These are phyloP conservation scores for Psittacula echo DNA, from an alignment of 2,797 vertebrate species.

Conservation along the genomic window DNA sequence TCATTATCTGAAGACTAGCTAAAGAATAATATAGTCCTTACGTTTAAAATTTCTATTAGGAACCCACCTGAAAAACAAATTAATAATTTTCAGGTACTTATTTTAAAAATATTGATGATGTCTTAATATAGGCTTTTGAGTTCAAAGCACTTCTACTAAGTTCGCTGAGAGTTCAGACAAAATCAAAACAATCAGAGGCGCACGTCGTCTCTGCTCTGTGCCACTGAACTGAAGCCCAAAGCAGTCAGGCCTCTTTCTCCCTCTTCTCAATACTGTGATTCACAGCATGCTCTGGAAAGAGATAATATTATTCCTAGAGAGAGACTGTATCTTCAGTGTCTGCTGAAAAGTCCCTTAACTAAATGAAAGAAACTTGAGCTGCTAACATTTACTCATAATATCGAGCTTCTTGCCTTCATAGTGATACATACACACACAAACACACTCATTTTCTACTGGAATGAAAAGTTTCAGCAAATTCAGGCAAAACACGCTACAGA, in stretches of 20 bases:
- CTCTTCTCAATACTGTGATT: conserved; percentile 26
- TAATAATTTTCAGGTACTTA: neutral
- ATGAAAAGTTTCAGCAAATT: neutral
- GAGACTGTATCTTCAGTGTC: conserved; percentile 7
- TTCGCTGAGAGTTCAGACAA: conserved; percentile 60
- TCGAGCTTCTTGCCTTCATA: neutral
- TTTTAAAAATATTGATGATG: conserved; percentile 15
- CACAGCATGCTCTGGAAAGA: conserved; percentile 43
- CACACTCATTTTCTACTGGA: neutral
- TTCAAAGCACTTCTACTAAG: conserved; percentile 45
- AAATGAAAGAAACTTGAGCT: conserved; percentile 17
- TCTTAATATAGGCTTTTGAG: neutral
- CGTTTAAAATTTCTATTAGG: neutral
- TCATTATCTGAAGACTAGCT: neutral
- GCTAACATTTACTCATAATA: conserved; percentile 24
- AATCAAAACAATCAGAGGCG: conserved; percentile 41
- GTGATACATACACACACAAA: neutral
- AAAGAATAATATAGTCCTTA: neutral
- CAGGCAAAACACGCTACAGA: neutral
- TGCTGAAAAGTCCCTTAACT: conserved; percentile 13
- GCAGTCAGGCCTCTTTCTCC: conserved; percentile 36
- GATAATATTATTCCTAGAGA: conserved; percentile 68
- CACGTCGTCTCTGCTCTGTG: conserved; percentile 37
- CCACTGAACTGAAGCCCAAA: conserved; percentile 46
- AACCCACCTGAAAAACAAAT: neutral